These are phyloP conservation scores for Drosophila varians DNA, from an alignment of 1,140 invertebrate genomes.

Conservation along the genomic window DNA sequence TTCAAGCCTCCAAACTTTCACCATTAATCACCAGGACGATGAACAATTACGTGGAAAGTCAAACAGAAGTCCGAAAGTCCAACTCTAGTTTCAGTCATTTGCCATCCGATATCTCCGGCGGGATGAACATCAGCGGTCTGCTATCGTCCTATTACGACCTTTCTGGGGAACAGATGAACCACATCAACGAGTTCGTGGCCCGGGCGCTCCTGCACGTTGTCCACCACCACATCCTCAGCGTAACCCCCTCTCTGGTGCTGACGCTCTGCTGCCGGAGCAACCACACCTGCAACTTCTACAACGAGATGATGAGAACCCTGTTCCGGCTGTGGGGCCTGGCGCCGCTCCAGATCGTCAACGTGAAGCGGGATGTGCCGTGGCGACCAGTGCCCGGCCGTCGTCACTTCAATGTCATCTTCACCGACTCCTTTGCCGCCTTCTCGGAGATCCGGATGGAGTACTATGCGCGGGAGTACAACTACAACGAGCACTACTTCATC, in stretches of 20 bases:
- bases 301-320: slow-evolving; percentile 65
- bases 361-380: slow-evolving; percentile 23
- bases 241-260: slow-evolving; percentile 58
- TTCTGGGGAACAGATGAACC: slow-evolving; percentile 62
- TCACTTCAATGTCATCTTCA: slow-evolving; percentile 66
- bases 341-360: slow-evolving; percentile 60
- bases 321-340: slow-evolving; percentile 65
- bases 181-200: slow-evolving; percentile 66
- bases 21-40: slow-evolving; percentile 1
- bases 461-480: slow-evolving; percentile 54
- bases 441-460: slow-evolving; percentile 58
- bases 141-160: slow-evolving; percentile 48
- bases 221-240: slow-evolving; percentile 55
- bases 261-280: slow-evolving; percentile 60
- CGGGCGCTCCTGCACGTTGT: slow-evolving; percentile 62
- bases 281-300: slow-evolving; percentile 72
- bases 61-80: not conserved
- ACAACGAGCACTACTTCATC: slow-evolving; percentile 74
- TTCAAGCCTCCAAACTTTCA: not conserved
- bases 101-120: not conserved
- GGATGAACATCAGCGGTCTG: slow-evolving; percentile 62
- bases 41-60: not conserved
- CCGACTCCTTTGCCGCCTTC: slow-evolving; percentile 69
- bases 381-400: slow-evolving; percentile 32
- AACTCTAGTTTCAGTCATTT: not conserved